Conservation (phyloP, 2,888 invertebrate genomes). For the Pimpla rufipes region DNA sequence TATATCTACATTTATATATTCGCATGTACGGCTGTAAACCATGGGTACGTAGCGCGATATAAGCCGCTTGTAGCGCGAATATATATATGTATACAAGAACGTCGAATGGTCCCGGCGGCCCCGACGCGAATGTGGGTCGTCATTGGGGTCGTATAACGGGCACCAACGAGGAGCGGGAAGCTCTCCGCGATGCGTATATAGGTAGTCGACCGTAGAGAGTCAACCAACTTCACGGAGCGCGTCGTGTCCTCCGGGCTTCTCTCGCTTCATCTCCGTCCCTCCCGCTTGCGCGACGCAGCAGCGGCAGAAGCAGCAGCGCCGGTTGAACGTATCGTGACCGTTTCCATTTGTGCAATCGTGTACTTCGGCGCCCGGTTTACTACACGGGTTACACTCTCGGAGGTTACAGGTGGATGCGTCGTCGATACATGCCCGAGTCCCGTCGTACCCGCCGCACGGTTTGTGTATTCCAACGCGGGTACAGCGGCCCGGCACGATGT, state of each 20-base stretch:
- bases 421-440: neutral
- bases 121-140: slow-evolving; percentile 77
- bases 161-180: slow-evolving; percentile 72
- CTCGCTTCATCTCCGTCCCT: neutral
- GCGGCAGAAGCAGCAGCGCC: no score
- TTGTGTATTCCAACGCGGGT: neutral
- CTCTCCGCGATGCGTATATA: slow-evolving; percentile 61
- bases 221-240: slow-evolving; percentile 45
- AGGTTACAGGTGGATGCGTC: slow-evolving; percentile 56
- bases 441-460: neutral
- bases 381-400: slow-evolving; percentile 33
- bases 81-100: slow-evolving; percentile 1
- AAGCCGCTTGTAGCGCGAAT: slow-evolving; percentile 22
- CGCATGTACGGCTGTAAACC: neutral
- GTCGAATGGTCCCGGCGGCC: slow-evolving; percentile 56
- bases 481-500: neutral
- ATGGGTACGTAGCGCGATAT: slow-evolving; percentile 9
- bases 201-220: slow-evolving; percentile 24
- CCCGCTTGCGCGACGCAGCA: neutral
- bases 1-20: neutral
- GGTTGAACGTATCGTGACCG: slow-evolving; percentile 56
- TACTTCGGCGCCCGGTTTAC: slow-evolving; percentile 49
- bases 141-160: slow-evolving; percentile 84
- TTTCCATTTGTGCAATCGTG: slow-evolving; percentile 64
- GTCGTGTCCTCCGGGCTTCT: slow-evolving; percentile 51